Percentiles rank a stretch among this genome's conserved stretches.
Evolutionary conservation across 2,888 invertebrate genomes (phyloP).

Genomic region (Ptychoptera albimana): DNA sequence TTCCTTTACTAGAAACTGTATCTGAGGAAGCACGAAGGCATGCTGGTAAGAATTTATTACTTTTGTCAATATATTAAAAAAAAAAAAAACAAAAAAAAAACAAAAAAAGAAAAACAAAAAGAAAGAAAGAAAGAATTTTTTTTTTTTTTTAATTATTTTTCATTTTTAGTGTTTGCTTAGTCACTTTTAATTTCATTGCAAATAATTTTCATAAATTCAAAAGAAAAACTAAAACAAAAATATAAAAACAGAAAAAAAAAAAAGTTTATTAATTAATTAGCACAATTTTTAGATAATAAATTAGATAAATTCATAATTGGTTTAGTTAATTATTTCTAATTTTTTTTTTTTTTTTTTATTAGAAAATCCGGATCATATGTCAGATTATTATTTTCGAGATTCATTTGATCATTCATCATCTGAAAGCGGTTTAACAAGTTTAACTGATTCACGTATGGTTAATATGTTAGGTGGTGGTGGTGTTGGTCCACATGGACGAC

Average conservation of each 20-base stretch:
- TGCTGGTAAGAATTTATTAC: background rate
- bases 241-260: background rate
- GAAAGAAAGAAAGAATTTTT: no score
- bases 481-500: conserved; percentile 13
- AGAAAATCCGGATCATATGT: conserved; percentile 30
- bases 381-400: conserved; percentile 57
- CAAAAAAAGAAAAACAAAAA: no score
- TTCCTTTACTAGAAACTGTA: conserved; percentile 46
- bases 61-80: no score
- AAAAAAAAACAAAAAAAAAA: no score
- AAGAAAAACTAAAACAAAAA: background rate
- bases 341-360: no score
- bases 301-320: background rate
- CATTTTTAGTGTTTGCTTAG: no score
- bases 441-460: conserved; percentile 14
- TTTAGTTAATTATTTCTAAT: background rate
- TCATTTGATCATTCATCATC: conserved; percentile 67
- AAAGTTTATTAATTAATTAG: background rate
- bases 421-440: conserved; percentile 45
- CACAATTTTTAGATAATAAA: background rate
- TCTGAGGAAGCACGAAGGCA: conserved; percentile 41
- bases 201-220: background rate
- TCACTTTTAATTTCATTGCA: no score
- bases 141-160: no score
- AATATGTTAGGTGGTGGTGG: background rate